phyloP scores from a whole-genome alignment of 2,113 vertebrate species.

The Ptyas mucosa region DNA sequence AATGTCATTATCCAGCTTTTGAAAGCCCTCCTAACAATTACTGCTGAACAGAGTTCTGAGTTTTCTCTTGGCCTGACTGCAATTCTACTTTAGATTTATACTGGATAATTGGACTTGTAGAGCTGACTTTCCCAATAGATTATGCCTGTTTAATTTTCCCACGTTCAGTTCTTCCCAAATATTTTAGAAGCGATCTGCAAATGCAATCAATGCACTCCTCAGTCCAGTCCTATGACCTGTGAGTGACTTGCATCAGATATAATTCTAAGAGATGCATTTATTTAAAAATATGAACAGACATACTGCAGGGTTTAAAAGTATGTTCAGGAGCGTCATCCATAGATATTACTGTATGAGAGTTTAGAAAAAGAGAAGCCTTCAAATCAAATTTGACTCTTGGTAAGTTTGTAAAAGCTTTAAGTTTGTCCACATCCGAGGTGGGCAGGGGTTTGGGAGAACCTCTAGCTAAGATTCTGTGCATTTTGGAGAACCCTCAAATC shows the following conservation, averaged over 20 bases:
- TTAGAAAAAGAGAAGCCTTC: not conserved
- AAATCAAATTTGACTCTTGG: not conserved
- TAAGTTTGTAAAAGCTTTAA: not conserved
- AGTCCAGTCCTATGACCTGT: not conserved
- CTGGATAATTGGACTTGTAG: not conserved
- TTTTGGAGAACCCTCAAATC: too few relatives aligned
- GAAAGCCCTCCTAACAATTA: not conserved
- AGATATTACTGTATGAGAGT: not conserved
- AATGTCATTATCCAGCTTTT: not conserved
- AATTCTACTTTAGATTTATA: not conserved
- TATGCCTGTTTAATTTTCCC: not conserved
- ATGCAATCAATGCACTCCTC: not conserved
- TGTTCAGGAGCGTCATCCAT: not conserved
- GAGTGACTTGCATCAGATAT: not conserved
- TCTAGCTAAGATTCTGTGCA: too few relatives aligned
- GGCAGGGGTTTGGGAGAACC: too few relatives aligned
- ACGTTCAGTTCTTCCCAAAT: not conserved
- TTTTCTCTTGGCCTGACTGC: not conserved
- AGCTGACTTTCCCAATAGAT: not conserved
- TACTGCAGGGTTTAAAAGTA: not conserved
- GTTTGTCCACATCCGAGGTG: not conserved
- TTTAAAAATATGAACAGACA: not conserved
- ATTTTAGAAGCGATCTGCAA: not conserved
- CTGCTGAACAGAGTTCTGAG: not conserved
- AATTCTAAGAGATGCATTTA: not conserved